These are phyloP conservation scores for Mactra quadrangularis DNA, from an alignment of 1,140 invertebrate species.

Conservation along the genomic window DNA sequence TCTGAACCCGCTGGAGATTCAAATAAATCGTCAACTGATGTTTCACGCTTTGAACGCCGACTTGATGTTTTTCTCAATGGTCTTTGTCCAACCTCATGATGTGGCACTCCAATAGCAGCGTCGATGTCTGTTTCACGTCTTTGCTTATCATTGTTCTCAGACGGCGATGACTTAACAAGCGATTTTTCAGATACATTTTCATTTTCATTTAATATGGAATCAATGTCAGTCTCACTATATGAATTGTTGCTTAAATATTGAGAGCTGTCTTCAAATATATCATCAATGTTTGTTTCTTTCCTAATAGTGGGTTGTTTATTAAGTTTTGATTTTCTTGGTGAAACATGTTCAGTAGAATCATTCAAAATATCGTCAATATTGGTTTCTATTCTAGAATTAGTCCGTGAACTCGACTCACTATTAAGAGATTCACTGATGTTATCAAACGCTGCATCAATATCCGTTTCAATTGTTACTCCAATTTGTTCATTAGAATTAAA, in stretches of 20 bases:
- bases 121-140: conserved; percentile 54
- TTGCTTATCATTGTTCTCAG: background rate
- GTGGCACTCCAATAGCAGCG: background rate
- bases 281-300: conserved; percentile 52
- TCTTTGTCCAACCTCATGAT: background rate
- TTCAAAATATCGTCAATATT: conserved; percentile 53
- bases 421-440: background rate
- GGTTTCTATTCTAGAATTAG: conserved; percentile 40
- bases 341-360: background rate
- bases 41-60: conserved; percentile 28
- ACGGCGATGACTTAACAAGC: conserved; percentile 7
- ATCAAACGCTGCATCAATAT: conserved; percentile 16
- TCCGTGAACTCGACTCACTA: background rate
- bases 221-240: conserved; percentile 15
- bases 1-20: too few species aligned
- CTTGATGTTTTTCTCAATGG: background rate
- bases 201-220: background rate
- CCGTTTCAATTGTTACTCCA: background rate
- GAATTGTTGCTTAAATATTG: background rate
- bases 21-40: conserved; percentile 46
- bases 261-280: conserved; percentile 24
- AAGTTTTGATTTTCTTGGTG: background rate
- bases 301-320: background rate
- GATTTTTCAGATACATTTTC: background rate
- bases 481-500: background rate